phyloP scores from a whole-genome alignment of 2,113 vertebrate species.

The Macquaria ambigua region DNA sequence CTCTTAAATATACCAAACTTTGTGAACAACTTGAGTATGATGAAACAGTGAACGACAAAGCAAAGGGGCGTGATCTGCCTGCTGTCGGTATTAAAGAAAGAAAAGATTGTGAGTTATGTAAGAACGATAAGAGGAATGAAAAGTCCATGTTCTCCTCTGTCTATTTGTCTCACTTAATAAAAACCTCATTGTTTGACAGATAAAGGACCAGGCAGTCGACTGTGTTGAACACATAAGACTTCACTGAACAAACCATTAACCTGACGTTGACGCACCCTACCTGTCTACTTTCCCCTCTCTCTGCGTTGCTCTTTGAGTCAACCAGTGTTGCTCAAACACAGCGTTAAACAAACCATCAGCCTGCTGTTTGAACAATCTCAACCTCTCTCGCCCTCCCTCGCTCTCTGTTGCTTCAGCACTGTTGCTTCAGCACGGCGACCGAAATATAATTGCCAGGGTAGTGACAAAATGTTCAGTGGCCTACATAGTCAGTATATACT shows the following conservation, averaged over 20 bases:
- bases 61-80: background rate
- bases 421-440: background rate
- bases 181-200: constrained; percentile 14
- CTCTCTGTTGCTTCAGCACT: background rate
- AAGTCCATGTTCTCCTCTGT: background rate
- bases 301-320: constrained; percentile 24
- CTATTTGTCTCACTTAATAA: constrained; percentile 11
- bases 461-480: background rate
- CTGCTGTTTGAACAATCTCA: constrained; percentile 55
- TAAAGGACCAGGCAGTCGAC: background rate
- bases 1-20: background rate
- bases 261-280: constrained; percentile 31
- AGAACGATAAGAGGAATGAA: constrained; percentile 8
- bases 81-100: background rate
- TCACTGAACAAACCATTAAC: constrained; percentile 62
- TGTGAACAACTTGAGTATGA: background rate
- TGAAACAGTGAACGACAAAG: background rate
- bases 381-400: background rate
- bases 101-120: constrained; percentile 11
- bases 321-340: constrained; percentile 52
- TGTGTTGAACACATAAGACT: background rate
- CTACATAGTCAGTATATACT: background rate
- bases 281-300: constrained; percentile 15
- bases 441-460: background rate
- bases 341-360: constrained; percentile 27